These are phyloP conservation scores for Cyclopterus lumpus DNA, from an alignment of 2,797 vertebrate species.

Conservation along the genomic window DNA sequence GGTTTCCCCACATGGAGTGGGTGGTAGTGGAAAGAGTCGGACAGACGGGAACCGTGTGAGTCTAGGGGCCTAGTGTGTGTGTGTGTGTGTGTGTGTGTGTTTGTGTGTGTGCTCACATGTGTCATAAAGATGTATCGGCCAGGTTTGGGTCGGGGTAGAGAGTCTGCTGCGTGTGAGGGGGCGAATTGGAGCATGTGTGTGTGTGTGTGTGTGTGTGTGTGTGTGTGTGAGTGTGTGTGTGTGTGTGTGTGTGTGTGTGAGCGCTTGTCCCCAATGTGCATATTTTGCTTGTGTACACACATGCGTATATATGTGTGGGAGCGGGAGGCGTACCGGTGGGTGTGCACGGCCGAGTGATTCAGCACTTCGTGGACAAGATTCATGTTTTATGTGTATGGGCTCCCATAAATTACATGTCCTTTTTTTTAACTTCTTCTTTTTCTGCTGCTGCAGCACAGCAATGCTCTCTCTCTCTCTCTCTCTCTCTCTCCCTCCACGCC, in stretches of 20 bases:
- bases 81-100: no score
- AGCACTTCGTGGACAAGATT: slow-evolving; percentile 78
- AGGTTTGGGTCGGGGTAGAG: slow-evolving; percentile 3
- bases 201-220: no score
- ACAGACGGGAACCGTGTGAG: slow-evolving; percentile 12
- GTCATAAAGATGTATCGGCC: background rate
- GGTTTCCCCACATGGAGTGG: slow-evolving; percentile 2
- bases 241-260: slow-evolving; percentile 20
- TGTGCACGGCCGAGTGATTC: slow-evolving; percentile 70
- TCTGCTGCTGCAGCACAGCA: slow-evolving; percentile 60
- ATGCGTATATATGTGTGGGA: slow-evolving; percentile 60
- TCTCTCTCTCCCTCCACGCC: background rate
- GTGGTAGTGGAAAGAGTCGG: background rate
- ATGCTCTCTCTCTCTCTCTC: background rate
- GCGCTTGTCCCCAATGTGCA: slow-evolving; percentile 30
- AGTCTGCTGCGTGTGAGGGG: slow-evolving; percentile 19
- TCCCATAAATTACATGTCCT: slow-evolving; percentile 70
- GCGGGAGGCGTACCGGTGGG: slow-evolving; percentile 55
- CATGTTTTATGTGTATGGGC: slow-evolving; percentile 79
- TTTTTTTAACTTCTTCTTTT: slow-evolving; percentile 21
- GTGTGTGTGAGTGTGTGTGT: no score
- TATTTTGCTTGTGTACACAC: slow-evolving; percentile 51
- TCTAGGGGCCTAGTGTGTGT: background rate
- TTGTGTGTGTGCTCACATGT: background rate
- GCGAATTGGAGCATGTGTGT: slow-evolving; percentile 41